Conservation (phyloP, 2,113 vertebrate species). For the Hydrolagus affinis region DNA sequence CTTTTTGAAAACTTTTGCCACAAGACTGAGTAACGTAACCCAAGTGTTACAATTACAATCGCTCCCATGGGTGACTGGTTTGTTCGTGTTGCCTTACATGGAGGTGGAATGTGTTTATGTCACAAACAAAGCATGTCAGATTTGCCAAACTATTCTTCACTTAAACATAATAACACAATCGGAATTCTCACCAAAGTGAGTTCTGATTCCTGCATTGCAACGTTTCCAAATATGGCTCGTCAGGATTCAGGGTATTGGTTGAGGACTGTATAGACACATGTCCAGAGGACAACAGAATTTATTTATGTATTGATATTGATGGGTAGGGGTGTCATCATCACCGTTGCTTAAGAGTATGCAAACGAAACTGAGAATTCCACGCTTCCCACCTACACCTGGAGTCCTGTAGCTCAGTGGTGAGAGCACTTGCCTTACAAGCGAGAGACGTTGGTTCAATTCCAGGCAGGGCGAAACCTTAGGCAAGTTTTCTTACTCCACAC, state of each 20-base stretch:
- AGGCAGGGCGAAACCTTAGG: too few species aligned
- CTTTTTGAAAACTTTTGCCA: background rate
- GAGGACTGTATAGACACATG: too few species aligned
- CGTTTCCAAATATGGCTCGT: background rate
- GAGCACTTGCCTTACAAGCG: too few species aligned
- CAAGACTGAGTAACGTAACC: background rate
- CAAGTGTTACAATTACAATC: background rate
- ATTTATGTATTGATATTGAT: too few species aligned
- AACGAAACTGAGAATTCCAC: too few species aligned
- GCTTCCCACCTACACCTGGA: too few species aligned
- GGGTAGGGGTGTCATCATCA: too few species aligned
- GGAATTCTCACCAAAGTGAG: background rate
- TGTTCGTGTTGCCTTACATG: background rate
- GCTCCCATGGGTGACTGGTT: background rate
- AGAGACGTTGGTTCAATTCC: too few species aligned
- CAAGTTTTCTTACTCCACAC: too few species aligned
- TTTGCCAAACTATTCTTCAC: background rate
- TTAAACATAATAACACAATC: background rate
- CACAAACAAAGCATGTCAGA: background rate
- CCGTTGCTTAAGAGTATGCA: too few species aligned
- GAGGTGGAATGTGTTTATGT: background rate
- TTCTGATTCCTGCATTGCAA: background rate
- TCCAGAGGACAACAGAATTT: too few species aligned
- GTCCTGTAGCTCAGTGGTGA: too few species aligned
- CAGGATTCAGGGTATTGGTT: background rate